phyloP scores from a whole-genome alignment of 1,140 invertebrate genomes.

The Panagrolaimus sp. region DNA sequence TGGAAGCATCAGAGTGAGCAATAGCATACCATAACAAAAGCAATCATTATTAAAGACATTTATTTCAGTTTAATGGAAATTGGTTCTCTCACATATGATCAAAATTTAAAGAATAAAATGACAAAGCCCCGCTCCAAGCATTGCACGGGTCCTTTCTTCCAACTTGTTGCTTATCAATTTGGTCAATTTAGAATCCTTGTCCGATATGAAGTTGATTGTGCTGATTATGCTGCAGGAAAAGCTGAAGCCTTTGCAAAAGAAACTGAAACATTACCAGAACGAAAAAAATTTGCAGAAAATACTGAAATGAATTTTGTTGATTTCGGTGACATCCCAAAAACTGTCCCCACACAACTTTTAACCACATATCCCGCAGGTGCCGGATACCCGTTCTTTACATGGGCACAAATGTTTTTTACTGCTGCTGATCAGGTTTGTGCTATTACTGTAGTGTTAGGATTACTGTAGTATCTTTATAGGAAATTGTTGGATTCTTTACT shows the following conservation, averaged over 20 bases:
- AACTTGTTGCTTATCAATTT: constrained; percentile 55
- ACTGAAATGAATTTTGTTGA: constrained; percentile 35
- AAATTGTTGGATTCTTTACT: constrained; percentile 57
- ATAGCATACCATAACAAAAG: too few relatives aligned
- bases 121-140: constrained; percentile 52
- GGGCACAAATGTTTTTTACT: constrained; percentile 57
- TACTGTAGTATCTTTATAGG: constrained; percentile 23
- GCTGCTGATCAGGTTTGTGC: constrained; percentile 37
- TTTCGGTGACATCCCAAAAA: constrained; percentile 48
- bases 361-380: constrained; percentile 56
- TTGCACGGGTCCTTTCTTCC: constrained; percentile 55
- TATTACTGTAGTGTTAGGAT: too few relatives aligned
- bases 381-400: constrained; percentile 48
- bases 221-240: constrained; percentile 49
- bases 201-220: constrained; percentile 54
- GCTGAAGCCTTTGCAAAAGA: constrained; percentile 38
- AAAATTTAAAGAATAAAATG: constrained; percentile 51
- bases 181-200: constrained; percentile 56
- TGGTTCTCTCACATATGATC: constrained; percentile 34
- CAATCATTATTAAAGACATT: too few relatives aligned
- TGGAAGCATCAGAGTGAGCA: constrained; percentile 58
- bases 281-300: constrained; percentile 52
- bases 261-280: constrained; percentile 42
- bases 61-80: constrained; percentile 57
- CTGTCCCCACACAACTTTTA: constrained; percentile 51